These are phyloP conservation scores for Archivesica marissinica DNA, from an alignment of 1,140 invertebrate species.

Conservation along the genomic window DNA sequence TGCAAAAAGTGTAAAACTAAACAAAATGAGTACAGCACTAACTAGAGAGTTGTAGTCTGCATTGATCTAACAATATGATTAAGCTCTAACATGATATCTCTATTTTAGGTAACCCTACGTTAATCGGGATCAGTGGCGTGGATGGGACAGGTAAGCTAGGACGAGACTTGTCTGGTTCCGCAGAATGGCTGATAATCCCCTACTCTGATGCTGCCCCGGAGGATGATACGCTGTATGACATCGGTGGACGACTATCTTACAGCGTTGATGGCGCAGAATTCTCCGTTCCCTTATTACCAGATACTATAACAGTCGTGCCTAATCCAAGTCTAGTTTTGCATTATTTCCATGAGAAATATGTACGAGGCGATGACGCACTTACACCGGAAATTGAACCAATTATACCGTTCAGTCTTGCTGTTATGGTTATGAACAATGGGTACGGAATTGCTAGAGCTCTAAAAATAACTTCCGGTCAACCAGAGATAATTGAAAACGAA, in stretches of 20 bases:
- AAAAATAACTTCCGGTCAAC: constrained; percentile 74
- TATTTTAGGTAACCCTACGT: constrained; percentile 51
- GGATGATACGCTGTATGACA: constrained; percentile 62
- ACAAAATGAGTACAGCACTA: too few relatives aligned
- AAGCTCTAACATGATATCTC: too few relatives aligned
- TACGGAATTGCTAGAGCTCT: constrained; percentile 68
- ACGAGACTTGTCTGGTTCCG: constrained; percentile 50
- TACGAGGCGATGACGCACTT: constrained; percentile 65
- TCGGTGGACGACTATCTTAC: constrained; percentile 59
- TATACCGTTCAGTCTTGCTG: constrained; percentile 66
- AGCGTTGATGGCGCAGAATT: constrained; percentile 56
- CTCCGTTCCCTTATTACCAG: constrained; percentile 63
- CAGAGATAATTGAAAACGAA: constrained; percentile 76
- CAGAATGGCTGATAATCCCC: constrained; percentile 67
- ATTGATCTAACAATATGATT: too few relatives aligned
- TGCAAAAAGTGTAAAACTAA: too few relatives aligned
- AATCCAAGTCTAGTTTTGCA: constrained; percentile 66
- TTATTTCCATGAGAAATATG: constrained; percentile 70
- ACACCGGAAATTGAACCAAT: constrained; percentile 49
- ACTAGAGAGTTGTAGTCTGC: too few relatives aligned
- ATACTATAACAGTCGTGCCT: constrained; percentile 68
- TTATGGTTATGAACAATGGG: constrained; percentile 68
- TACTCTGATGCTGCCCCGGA: constrained; percentile 63
- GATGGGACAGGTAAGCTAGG: constrained; percentile 55
- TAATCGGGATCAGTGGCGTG: constrained; percentile 62